Evolutionary conservation across 2,888 invertebrate species (phyloP).

Genomic region (Cotesia congregata): DNA sequence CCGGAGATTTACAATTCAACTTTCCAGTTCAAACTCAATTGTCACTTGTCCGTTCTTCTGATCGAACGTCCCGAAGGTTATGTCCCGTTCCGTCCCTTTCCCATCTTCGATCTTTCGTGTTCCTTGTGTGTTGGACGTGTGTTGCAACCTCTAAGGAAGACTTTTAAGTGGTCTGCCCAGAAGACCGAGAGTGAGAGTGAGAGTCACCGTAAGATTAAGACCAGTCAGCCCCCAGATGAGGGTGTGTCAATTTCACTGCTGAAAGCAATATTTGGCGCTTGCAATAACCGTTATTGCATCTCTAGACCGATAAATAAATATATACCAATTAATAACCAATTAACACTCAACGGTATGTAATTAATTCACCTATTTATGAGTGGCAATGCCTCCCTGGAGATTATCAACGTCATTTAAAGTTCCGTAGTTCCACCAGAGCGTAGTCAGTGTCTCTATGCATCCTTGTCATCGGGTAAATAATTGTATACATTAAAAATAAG

Average conservation of each 20-base stretch:
- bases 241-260: not conserved
- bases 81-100: too few species aligned
- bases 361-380: not conserved
- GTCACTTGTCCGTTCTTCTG: not conserved
- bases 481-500: not conserved
- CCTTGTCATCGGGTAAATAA: constrained; percentile 4
- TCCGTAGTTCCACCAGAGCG: not conserved
- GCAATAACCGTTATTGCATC: not conserved
- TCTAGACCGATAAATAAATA: not conserved
- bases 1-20: constrained; percentile 10
- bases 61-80: too few species aligned
- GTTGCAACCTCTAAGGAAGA: not conserved
- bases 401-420: not conserved
- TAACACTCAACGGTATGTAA: not conserved
- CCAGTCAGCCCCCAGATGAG: not conserved
- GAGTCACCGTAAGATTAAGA: not conserved
- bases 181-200: too few species aligned
- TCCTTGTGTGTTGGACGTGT: not conserved
- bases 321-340: not conserved
- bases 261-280: not conserved
- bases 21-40: not conserved
- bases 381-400: not conserved
- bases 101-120: too few species aligned
- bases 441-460: not conserved
- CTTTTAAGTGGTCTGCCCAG: not conserved